Percentiles rank a stretch among this genome's conserved stretches.
These are phyloP conservation scores for Grapholita molesta DNA, from an alignment of 1,140 invertebrate genomes.

Conservation along the genomic window DNA sequence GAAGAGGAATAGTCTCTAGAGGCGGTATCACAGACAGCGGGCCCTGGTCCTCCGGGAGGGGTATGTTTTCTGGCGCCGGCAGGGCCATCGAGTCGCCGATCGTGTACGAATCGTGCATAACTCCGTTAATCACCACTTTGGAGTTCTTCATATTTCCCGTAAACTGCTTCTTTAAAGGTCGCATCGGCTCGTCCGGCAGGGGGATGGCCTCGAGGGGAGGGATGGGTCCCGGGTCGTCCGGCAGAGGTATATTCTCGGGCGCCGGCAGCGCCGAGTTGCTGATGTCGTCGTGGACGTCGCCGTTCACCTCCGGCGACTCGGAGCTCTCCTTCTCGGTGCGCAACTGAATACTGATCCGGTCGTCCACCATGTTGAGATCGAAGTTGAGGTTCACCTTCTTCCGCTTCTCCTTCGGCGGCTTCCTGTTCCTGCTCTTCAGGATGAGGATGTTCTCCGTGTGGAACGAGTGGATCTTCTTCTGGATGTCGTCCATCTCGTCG, in stretches of 20 bases:
- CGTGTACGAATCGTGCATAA: background rate
- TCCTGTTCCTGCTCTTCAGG: constrained; percentile 80
- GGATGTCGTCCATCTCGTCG: constrained; percentile 80
- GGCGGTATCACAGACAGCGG: constrained; percentile 45
- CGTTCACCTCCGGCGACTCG: constrained; percentile 53
- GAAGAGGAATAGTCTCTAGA: constrained; percentile 60
- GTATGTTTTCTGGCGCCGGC: constrained; percentile 60
- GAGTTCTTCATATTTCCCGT: constrained; percentile 7
- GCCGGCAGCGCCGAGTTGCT: constrained; percentile 33
- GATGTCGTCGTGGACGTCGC: constrained; percentile 56
- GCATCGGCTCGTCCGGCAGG: constrained; percentile 1
- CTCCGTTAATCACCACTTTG: constrained; percentile 1
- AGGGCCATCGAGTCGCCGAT: constrained; percentile 60
- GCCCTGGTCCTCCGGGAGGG: constrained; percentile 59
- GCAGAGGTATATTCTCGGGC: constrained; percentile 68
- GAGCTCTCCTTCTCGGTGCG: constrained; percentile 58
- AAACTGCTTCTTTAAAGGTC: background rate
- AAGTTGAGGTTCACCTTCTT: constrained; percentile 77
- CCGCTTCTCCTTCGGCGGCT: constrained; percentile 73
- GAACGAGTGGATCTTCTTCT: constrained; percentile 80
- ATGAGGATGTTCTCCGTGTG: constrained; percentile 80
- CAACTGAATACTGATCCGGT: constrained; percentile 74
- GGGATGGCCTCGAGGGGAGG: constrained; percentile 18
- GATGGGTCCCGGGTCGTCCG: constrained; percentile 19
- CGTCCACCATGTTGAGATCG: constrained; percentile 75